A percentile compares a stretch with the other conserved stretches of the same genome.
These are phyloP conservation scores for Petrophora chlorosata DNA, from an alignment of 2,888 invertebrate species.

Conservation along the genomic window DNA sequence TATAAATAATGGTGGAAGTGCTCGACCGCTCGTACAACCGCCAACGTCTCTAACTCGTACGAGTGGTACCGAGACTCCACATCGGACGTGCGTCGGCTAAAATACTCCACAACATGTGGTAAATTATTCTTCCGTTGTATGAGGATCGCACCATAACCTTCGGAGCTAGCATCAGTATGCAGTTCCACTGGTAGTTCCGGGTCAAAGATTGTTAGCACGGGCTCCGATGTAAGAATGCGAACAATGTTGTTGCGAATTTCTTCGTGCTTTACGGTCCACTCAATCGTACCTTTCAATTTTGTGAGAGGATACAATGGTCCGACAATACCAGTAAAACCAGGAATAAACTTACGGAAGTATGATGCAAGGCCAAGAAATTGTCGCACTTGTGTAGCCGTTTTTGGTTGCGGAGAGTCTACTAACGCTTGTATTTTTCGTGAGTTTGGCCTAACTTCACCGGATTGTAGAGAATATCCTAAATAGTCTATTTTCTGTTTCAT, in stretches of 20 bases:
- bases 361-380: conserved; percentile 1
- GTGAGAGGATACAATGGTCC: conserved; percentile 40
- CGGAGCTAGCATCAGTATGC: too few relatives aligned
- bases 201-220: conserved; percentile 37
- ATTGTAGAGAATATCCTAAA: background rate
- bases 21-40: too few relatives aligned
- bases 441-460: background rate
- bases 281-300: conserved; percentile 32
- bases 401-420: background rate
- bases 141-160: too few relatives aligned
- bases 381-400: background rate
- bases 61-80: too few relatives aligned
- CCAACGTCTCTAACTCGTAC: too few relatives aligned
- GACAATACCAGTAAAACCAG: conserved; percentile 27
- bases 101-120: too few relatives aligned
- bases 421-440: background rate
- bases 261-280: conserved; percentile 31
- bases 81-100: too few relatives aligned
- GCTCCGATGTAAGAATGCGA: conserved; percentile 25
- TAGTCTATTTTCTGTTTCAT: conserved; percentile 4
- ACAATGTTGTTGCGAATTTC: conserved; percentile 26
- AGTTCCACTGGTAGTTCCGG: too few relatives aligned
- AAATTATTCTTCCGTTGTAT: too few relatives aligned
- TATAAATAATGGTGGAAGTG: too few relatives aligned
- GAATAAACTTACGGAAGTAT: background rate